Percentiles rank a stretch among this genome's conserved stretches.
Conservation (phyloP, 2,888 invertebrate species). For the Chrysina gloriosa region DNA sequence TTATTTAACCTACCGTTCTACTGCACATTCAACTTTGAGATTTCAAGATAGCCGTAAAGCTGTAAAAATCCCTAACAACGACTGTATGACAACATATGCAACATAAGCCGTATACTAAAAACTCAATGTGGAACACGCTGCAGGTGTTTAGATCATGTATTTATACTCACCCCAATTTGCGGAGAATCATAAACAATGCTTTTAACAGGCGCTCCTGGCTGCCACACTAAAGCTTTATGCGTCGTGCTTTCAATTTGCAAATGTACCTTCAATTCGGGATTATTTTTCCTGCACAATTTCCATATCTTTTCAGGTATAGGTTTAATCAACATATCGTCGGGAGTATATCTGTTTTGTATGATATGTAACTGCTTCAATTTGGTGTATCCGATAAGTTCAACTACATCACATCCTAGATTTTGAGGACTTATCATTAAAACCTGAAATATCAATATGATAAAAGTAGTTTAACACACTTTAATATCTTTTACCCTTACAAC, state of each 20-base stretch:
- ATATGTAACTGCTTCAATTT: slow-evolving; percentile 76
- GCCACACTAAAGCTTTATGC: slow-evolving; percentile 73
- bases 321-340: slow-evolving; percentile 67
- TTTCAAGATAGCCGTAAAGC: too few species aligned
- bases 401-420: slow-evolving; percentile 79
- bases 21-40: too few species aligned
- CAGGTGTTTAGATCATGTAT: too few species aligned
- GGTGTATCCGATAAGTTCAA: slow-evolving; percentile 75
- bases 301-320: slow-evolving; percentile 66
- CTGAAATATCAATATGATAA: slow-evolving; percentile 59
- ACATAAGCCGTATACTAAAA: too few species aligned
- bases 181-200: slow-evolving; percentile 75
- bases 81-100: too few species aligned
- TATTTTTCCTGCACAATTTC: slow-evolving; percentile 67
- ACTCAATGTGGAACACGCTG: too few species aligned
- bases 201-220: slow-evolving; percentile 76
- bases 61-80: too few species aligned
- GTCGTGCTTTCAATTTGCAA: slow-evolving; percentile 73
- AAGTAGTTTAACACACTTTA: slow-evolving; percentile 41
- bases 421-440: slow-evolving; percentile 76
- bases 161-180: slow-evolving; percentile 67
- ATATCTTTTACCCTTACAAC: too few species aligned
- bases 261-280: slow-evolving; percentile 75
- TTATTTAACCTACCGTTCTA: too few species aligned
- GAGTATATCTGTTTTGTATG: slow-evolving; percentile 78